Evolutionary conservation across 2,888 invertebrate species (phyloP).

Genomic region (Lymantria dispar): DNA sequence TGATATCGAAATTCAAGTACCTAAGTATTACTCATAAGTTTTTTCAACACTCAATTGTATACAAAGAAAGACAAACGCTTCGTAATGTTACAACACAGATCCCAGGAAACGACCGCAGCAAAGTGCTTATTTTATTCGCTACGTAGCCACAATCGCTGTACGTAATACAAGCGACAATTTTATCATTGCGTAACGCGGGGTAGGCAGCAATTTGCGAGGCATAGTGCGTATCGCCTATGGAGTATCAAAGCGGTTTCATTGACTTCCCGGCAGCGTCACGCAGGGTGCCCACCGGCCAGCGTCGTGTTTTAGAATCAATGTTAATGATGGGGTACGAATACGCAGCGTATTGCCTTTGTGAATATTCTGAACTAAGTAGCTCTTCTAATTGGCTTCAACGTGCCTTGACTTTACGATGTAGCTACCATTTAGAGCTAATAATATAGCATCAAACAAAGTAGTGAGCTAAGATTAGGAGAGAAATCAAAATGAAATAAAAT

Average conservation of each 20-base stretch:
- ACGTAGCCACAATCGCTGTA: constrained; percentile 27
- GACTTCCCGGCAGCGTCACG: constrained; percentile 52
- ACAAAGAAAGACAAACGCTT: not conserved
- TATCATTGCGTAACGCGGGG: constrained; percentile 64
- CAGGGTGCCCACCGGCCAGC: constrained; percentile 42
- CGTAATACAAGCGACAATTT: constrained; percentile 63
- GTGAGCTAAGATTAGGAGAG: too few relatives aligned
- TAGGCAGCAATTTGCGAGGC: constrained; percentile 65
- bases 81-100: constrained; percentile 26
- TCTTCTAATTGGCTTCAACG: too few relatives aligned
- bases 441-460: too few relatives aligned
- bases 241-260: constrained; percentile 43
- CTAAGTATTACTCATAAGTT: too few relatives aligned
- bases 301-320: constrained; percentile 29
- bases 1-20: too few relatives aligned
- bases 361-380: constrained; percentile 30
- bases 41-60: not conserved
- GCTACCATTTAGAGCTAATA: too few relatives aligned
- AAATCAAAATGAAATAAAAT: too few relatives aligned
- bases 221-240: constrained; percentile 68
- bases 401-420: too few relatives aligned
- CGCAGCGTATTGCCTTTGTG: constrained; percentile 39
- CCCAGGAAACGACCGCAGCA: constrained; percentile 44
- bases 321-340: constrained; percentile 39
- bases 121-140: constrained; percentile 41